Conservation (phyloP, 2,888 invertebrate species). For the Lasioglossum vierecki region DNA sequence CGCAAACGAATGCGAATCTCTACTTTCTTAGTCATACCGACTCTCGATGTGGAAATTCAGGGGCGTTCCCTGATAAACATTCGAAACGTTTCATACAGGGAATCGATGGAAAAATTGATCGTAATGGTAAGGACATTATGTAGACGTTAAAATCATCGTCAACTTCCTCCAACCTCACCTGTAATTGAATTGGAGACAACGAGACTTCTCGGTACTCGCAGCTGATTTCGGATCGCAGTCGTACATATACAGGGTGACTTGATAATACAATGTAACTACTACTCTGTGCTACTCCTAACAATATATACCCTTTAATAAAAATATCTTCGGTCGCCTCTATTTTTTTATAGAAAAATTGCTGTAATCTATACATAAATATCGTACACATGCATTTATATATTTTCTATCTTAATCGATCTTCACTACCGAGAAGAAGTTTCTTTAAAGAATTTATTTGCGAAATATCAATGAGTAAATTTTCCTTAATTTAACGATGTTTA, state of each 20-base stretch:
- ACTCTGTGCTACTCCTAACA: background rate
- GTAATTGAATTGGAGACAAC: slow-evolving; percentile 5
- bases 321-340: background rate
- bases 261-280: slow-evolving; percentile 22
- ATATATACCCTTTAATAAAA: slow-evolving; percentile 27
- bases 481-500: background rate
- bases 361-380: background rate
- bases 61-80: background rate
- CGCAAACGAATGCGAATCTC: slow-evolving; percentile 11
- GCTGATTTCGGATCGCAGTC: slow-evolving; percentile 51
- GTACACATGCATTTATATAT: background rate
- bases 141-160: slow-evolving; percentile 20
- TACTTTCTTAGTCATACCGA: slow-evolving; percentile 10
- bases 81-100: background rate
- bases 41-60: background rate
- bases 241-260: slow-evolving; percentile 29
- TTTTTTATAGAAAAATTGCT: background rate
- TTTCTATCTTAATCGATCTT: slow-evolving; percentile 7
- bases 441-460: background rate
- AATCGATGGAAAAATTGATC: background rate
- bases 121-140: background rate
- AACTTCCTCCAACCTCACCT: background rate
- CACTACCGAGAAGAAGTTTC: background rate
- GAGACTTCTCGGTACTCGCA: slow-evolving; percentile 41
- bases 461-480: background rate